phyloP scores from a whole-genome alignment of 2,797 vertebrate genomes.

The Cryptoprocta ferox region DNA sequence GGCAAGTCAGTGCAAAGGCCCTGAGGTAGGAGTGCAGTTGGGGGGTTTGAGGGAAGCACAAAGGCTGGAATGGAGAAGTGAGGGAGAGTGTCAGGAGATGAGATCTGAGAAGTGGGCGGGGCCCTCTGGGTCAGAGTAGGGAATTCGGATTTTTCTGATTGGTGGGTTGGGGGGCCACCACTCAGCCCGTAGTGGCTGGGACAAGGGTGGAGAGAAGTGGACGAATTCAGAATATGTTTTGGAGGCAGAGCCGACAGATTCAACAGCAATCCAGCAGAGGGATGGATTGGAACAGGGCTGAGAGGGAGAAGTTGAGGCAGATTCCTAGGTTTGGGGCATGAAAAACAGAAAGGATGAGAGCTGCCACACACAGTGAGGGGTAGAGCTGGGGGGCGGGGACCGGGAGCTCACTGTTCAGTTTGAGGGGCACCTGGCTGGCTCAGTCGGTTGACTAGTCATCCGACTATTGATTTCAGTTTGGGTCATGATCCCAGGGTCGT shows the following conservation, averaged over 20 bases:
- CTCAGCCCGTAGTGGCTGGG: neutral
- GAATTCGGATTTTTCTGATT: constrained; percentile 1
- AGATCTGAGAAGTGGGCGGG: neutral
- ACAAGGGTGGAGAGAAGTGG: neutral
- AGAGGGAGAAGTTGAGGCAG: neutral
- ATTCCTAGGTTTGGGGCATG: neutral
- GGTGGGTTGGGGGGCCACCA: neutral
- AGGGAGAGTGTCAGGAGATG: neutral
- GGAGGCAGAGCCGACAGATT: neutral
- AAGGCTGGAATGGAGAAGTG: neutral
- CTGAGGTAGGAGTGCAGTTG: neutral
- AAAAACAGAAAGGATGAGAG: neutral
- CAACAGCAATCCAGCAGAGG: neutral
- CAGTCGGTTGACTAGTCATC: no score
- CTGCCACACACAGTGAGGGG: no score
- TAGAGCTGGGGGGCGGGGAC: no score
- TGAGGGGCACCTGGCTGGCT: neutral
- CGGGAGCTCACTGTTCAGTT: neutral
- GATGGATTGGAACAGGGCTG: neutral
- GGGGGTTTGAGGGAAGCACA: neutral
- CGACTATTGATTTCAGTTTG: no score
- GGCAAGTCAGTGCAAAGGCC: neutral
- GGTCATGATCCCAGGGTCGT: no score
- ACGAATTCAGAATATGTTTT: neutral
- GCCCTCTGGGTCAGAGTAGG: no score